These are phyloP conservation scores for Caranx ignobilis DNA, from an alignment of 2,113 vertebrate genomes.

Conservation along the genomic window DNA sequence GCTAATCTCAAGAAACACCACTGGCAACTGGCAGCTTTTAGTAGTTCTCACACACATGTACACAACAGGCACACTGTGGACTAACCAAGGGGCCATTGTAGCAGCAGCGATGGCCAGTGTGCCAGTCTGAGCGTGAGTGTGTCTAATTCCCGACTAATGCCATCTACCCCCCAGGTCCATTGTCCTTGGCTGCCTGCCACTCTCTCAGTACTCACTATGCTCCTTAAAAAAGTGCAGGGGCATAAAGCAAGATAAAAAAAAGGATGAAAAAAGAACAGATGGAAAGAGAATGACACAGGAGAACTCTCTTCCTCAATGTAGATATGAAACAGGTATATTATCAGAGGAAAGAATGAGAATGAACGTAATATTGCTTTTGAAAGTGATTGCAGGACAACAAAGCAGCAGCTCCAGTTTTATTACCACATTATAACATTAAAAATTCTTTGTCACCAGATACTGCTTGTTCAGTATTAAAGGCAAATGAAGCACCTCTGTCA, in stretches of 20 bases:
- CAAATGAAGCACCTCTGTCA: not conserved
- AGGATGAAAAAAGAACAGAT: constrained; percentile 56
- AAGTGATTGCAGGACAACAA: not conserved
- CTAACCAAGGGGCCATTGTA: constrained; percentile 46
- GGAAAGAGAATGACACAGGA: constrained; percentile 28
- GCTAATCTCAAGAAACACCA: constrained; percentile 58
- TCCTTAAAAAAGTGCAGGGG: constrained; percentile 73
- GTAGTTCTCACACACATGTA: constrained; percentile 12
- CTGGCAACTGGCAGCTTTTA: constrained; percentile 53
- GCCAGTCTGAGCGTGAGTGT: constrained; percentile 80
- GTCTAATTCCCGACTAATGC: constrained; percentile 73
- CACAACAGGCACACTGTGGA: constrained; percentile 20
- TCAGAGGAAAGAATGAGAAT: constrained; percentile 10
- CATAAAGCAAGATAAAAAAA: constrained; percentile 25
- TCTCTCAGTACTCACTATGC: constrained; percentile 71
- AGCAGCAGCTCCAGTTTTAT: not conserved
- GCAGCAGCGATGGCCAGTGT: constrained; percentile 74
- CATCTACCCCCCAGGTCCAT: constrained; percentile 78
- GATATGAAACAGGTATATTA: constrained; percentile 44
- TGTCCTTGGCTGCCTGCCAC: constrained; percentile 83
- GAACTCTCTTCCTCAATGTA: constrained; percentile 1
- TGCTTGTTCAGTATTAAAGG: not conserved
- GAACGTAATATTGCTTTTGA: not conserved
- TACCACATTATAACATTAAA: not conserved
- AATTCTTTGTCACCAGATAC: not conserved